phyloP scores from a whole-genome alignment of 2,113 vertebrate genomes.

The Ploceus nigricollis region DNA sequence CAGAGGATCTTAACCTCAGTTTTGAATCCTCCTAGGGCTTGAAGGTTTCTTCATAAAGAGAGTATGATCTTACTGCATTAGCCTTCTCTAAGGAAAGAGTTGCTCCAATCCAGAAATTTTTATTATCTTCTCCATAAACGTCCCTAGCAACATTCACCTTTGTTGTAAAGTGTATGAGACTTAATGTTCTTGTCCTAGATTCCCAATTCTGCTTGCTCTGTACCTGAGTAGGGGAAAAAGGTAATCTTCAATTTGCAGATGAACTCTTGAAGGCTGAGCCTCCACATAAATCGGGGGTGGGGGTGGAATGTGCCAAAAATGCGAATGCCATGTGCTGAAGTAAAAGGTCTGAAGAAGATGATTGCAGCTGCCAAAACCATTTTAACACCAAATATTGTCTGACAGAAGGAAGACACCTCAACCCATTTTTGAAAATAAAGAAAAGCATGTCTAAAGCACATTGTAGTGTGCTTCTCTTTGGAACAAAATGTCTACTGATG shows the following conservation, averaged over 20 bases:
- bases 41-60: background rate
- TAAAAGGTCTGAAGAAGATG: background rate
- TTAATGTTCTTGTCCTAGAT: background rate
- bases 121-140: background rate
- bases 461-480: background rate
- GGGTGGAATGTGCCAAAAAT: background rate
- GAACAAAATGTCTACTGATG: background rate
- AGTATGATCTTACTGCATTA: background rate
- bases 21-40: background rate
- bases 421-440: background rate
- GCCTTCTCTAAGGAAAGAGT: background rate
- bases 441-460: background rate
- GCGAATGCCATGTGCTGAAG: fast-evolving
- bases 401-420: background rate
- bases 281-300: background rate
- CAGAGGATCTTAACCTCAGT: background rate
- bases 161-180: background rate
- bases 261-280: background rate
- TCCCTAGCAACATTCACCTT: background rate
- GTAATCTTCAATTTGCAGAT: background rate
- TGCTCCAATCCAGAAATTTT: background rate
- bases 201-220: background rate
- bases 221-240: background rate
- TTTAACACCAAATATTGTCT: background rate
- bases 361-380: background rate